phyloP scores from a whole-genome alignment of 1,140 invertebrate species.

The Reticulitermes speratus region DNA sequence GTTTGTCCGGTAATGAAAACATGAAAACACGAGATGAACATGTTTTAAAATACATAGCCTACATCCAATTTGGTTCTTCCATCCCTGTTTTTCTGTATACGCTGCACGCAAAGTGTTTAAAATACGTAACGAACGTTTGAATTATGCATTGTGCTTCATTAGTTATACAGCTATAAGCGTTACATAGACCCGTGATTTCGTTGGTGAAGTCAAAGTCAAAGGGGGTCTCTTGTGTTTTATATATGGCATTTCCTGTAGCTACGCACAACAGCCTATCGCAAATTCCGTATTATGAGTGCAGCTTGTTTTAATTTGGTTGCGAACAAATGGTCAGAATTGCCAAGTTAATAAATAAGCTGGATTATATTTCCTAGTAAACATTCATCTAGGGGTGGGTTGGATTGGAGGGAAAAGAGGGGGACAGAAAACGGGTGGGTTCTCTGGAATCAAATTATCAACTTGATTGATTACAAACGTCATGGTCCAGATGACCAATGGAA shows the following conservation, averaged over 20 bases:
- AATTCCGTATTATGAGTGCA: conserved; percentile 29
- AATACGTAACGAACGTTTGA: conserved; percentile 32
- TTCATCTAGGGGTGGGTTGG: conserved; percentile 29
- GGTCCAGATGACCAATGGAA: conserved; percentile 35
- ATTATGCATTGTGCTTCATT: conserved; percentile 33
- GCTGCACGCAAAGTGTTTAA: conserved; percentile 30
- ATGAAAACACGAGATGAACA: conserved; percentile 25
- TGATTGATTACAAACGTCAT: conserved; percentile 37
- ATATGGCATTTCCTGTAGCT: conserved; percentile 18
- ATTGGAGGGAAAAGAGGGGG: not conserved
- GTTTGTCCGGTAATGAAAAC: conserved; percentile 16
- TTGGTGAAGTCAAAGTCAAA: conserved; percentile 26
- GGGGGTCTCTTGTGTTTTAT: conserved; percentile 17
- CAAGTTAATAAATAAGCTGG: conserved; percentile 36
- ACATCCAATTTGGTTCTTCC: conserved; percentile 23
- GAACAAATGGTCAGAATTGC: conserved; percentile 34
- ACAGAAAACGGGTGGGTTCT: conserved; percentile 29
- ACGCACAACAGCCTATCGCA: conserved; percentile 17
- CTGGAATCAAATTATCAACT: conserved; percentile 36
- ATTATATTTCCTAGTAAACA: conserved; percentile 35
- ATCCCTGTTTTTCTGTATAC: conserved; percentile 21
- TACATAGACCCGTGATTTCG: conserved; percentile 16
- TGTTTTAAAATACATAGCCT: conserved; percentile 26
- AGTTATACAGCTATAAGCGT: conserved; percentile 27
- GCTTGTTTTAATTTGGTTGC: conserved; percentile 35